These are phyloP conservation scores for Rostratula benghalensis DNA, from an alignment of 2,113 vertebrate genomes.

Conservation along the genomic window DNA sequence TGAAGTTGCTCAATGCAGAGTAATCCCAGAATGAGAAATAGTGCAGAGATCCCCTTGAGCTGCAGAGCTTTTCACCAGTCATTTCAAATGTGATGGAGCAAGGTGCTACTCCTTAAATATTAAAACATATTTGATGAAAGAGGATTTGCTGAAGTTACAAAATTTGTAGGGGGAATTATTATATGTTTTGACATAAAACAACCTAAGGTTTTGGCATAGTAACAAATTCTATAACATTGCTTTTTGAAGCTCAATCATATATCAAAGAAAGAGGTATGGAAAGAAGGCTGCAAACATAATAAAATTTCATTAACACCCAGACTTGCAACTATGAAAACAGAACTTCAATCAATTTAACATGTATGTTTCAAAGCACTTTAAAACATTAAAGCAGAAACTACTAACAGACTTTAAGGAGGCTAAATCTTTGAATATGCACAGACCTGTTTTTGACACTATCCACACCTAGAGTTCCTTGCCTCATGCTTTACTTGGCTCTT, in stretches of 20 bases:
- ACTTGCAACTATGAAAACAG: background rate
- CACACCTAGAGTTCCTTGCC: background rate
- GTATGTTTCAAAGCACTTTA: background rate
- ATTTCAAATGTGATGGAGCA: background rate
- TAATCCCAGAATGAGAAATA: background rate
- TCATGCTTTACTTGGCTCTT: conserved; percentile 39
- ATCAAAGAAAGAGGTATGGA: background rate
- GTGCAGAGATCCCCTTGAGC: background rate
- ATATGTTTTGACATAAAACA: background rate
- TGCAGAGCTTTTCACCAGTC: background rate
- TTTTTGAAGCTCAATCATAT: background rate
- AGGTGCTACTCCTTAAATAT: background rate
- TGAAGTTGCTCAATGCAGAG: background rate
- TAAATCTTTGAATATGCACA: background rate
- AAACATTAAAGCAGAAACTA: background rate
- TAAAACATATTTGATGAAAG: background rate
- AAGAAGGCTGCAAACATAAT: background rate
- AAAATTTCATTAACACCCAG: background rate
- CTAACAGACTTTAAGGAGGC: background rate
- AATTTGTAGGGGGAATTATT: background rate
- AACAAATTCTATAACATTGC: background rate
- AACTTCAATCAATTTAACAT: background rate
- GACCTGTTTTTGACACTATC: background rate
- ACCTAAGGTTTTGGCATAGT: background rate
- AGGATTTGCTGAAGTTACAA: background rate